Conservation (phyloP, 2,797 vertebrate species). For the Chloroceryle inda region DNA sequence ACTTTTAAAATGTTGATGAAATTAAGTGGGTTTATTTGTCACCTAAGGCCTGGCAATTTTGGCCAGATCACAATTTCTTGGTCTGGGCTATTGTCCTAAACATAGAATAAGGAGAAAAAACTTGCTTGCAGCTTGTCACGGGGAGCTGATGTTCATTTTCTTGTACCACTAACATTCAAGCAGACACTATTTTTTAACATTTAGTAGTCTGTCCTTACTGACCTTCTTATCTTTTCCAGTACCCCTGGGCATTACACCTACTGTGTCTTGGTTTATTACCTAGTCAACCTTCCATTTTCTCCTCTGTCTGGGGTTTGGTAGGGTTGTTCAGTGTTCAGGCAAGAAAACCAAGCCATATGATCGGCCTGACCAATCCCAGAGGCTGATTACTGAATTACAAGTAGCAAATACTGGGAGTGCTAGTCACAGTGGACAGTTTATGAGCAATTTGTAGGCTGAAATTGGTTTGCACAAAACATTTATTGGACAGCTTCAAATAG, state of each 20-base stretch:
- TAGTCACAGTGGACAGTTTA: conserved; percentile 12
- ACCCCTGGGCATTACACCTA: background rate
- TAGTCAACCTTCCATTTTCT: background rate
- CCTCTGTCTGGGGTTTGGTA: background rate
- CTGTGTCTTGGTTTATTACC: background rate
- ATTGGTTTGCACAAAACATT: conserved; percentile 57
- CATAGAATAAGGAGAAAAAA: background rate
- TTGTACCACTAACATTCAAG: background rate
- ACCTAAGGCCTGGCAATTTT: background rate
- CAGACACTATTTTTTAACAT: background rate
- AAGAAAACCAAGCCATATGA: background rate
- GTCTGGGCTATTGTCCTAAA: background rate
- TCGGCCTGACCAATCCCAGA: background rate
- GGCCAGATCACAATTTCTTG: background rate
- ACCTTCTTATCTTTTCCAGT: background rate
- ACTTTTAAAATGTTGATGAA: background rate
- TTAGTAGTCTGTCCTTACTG: background rate
- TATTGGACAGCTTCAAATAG: conserved; percentile 65
- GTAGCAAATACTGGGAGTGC: background rate
- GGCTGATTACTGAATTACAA: background rate
- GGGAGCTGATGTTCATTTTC: background rate
- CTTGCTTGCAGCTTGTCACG: background rate
- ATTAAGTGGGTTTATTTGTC: background rate
- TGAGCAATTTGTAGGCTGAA: conserved; percentile 46
- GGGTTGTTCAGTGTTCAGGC: background rate